phyloP scores from a whole-genome alignment of 2,888 invertebrate species.

The Vesta saturnalis region DNA sequence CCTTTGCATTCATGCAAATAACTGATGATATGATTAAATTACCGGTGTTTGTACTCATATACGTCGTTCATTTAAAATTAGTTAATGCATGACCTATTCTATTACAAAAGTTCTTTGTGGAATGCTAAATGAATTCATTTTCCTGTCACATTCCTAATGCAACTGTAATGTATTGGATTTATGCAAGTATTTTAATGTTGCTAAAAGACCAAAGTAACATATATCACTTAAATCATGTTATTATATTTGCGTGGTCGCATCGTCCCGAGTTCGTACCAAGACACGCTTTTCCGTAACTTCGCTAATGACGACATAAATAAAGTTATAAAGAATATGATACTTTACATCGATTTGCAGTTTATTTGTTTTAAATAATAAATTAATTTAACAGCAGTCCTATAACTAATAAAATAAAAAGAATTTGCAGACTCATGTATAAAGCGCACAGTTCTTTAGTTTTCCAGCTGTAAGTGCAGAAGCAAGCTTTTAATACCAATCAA shows the following conservation, averaged over 20 bases:
- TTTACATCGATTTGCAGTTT: slow-evolving; percentile 49
- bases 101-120: background rate
- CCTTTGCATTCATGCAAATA: too few species aligned
- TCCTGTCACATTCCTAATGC: background rate
- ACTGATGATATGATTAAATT: too few species aligned
- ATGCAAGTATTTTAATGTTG: slow-evolving; percentile 22
- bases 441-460: too few species aligned
- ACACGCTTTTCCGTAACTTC: slow-evolving; percentile 58
- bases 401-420: too few species aligned
- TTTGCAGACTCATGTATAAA: too few species aligned
- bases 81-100: background rate
- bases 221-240: slow-evolving; percentile 60
- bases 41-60: too few species aligned
- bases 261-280: slow-evolving; percentile 58
- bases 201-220: slow-evolving; percentile 46
- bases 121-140: background rate
- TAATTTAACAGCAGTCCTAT: too few species aligned
- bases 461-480: too few species aligned
- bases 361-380: background rate
- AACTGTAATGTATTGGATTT: background rate
- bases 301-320: slow-evolving; percentile 58
- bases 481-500: too few species aligned
- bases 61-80: too few species aligned
- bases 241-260: slow-evolving; percentile 61
- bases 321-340: slow-evolving; percentile 48